Conservation (phyloP, 2,888 invertebrate species). For the Cephus pulcher region DNA sequence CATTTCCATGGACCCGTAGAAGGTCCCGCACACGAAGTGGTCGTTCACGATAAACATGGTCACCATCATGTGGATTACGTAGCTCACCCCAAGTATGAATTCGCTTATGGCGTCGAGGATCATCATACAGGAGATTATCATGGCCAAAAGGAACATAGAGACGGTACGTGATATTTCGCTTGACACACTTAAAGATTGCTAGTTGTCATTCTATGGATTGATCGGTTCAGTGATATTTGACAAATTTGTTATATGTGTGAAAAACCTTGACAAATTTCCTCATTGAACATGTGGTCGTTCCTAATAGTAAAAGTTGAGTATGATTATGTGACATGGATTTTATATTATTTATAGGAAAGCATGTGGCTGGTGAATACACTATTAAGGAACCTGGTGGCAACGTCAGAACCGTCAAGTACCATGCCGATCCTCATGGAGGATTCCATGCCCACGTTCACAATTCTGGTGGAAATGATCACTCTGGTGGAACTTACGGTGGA, state of each 20-base stretch:
- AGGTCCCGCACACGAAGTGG: slow-evolving; percentile 52
- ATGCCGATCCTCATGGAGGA: slow-evolving; percentile 61
- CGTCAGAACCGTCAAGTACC: slow-evolving; percentile 57
- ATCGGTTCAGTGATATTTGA: neutral
- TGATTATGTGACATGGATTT: neutral
- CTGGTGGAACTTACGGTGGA: slow-evolving; percentile 54
- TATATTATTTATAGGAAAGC: slow-evolving; percentile 43
- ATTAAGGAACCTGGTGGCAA: slow-evolving; percentile 65
- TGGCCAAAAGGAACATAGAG: slow-evolving; percentile 61
- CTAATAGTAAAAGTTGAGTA: neutral
- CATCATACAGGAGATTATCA: slow-evolving; percentile 62
- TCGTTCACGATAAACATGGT: slow-evolving; percentile 52
- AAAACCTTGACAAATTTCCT: neutral
- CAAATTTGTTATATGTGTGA: neutral
- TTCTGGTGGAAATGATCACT: slow-evolving; percentile 59
- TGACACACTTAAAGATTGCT: neutral
- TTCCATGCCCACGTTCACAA: slow-evolving; percentile 64
- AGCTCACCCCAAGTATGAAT: slow-evolving; percentile 56
- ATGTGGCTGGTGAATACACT: slow-evolving; percentile 62
- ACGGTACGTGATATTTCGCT: slow-evolving; percentile 41
- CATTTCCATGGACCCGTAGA: slow-evolving; percentile 61
- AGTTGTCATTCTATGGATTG: neutral
- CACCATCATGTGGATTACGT: slow-evolving; percentile 53
- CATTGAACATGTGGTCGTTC: neutral
- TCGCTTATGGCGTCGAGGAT: slow-evolving; percentile 55